Conservation (phyloP, 2,113 vertebrate species). For the Carassius carassius region DNA sequence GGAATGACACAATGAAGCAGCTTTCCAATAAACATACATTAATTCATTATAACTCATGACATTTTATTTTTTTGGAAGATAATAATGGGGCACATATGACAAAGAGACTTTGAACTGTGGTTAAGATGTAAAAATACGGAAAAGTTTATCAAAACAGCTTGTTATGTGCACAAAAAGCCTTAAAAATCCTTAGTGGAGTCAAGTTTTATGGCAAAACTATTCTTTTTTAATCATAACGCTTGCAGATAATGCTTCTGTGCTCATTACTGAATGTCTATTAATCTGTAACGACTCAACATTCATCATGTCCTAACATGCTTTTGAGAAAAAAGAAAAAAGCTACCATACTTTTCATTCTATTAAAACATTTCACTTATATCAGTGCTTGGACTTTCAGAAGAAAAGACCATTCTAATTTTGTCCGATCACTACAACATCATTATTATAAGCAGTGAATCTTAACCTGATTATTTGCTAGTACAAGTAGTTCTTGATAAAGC, state of each 20-base stretch:
- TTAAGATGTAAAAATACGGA: background rate
- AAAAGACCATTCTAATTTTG: background rate
- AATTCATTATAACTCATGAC: background rate
- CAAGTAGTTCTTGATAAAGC: background rate
- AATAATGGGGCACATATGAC: slow-evolving; percentile 1
- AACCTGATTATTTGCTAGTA: background rate
- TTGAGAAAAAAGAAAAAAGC: background rate
- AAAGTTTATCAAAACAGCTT: background rate
- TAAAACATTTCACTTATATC: background rate
- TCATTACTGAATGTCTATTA: background rate
- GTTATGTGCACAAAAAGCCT: background rate
- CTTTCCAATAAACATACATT: slow-evolving; percentile 1
- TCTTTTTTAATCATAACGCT: no score
- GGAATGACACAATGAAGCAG: background rate
- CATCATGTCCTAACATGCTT: slow-evolving; percentile 6
- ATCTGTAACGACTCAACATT: background rate
- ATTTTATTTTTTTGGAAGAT: background rate
- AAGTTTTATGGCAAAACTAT: background rate
- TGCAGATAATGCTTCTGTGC: background rate
- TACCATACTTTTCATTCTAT: background rate
- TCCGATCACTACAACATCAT: background rate
- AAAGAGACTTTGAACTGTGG: background rate
- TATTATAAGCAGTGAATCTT: background rate
- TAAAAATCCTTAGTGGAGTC: background rate
- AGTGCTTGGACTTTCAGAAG: background rate